Evolutionary conservation across 1,140 invertebrate species (phyloP).

Genomic region (Lamellibrachia luymesi): DNA sequence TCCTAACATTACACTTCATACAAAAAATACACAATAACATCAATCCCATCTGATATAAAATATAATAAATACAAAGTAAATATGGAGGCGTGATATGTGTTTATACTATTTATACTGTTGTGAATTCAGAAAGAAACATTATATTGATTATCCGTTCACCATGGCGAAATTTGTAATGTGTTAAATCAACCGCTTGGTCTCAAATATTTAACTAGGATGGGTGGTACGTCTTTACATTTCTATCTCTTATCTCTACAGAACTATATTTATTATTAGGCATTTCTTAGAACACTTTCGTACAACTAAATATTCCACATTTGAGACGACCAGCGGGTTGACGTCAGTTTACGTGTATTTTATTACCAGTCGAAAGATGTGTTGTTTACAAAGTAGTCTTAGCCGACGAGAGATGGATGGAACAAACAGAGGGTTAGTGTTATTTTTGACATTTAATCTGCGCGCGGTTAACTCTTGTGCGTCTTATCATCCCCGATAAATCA

Average conservation of each 20-base stretch:
- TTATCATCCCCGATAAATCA: neutral
- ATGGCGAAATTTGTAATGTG: neutral
- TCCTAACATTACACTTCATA: too few relatives aligned
- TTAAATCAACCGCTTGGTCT: neutral
- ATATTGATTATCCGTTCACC: neutral
- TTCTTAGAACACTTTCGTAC: neutral
- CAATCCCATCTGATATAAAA: too few relatives aligned
- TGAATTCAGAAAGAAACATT: neutral
- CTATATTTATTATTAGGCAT: neutral
- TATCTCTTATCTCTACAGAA: neutral
- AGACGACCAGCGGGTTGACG: neutral
- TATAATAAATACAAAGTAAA: too few relatives aligned
- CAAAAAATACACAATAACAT: too few relatives aligned
- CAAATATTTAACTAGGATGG: neutral
- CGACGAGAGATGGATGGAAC: neutral
- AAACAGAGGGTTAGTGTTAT: neutral
- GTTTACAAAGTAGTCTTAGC: neutral
- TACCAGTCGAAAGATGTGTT: neutral
- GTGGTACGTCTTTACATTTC: neutral
- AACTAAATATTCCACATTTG: neutral
- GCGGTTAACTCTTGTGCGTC: neutral
- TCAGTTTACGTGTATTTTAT: neutral
- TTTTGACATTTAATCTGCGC: neutral
- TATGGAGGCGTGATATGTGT: too few relatives aligned
- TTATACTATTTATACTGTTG: neutral